Evolutionary conservation across 2,888 invertebrate genomes (phyloP), one percentile per base, ranked within the genome.

Genomic region (Heliconius sara): DNA sequence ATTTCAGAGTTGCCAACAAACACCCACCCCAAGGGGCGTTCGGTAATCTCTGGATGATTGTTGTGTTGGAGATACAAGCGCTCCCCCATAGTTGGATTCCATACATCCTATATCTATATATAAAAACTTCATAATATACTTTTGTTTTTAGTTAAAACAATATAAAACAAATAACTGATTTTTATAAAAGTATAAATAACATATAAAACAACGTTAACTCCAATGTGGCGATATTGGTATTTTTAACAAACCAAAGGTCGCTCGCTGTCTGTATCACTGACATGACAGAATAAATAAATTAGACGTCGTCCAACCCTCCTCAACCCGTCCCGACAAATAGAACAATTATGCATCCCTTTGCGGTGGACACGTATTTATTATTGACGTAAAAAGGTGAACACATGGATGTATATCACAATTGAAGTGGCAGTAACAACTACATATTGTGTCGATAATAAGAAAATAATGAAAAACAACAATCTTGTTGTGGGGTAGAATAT

Each of bases 301-400:
- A 90, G 82, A 77, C 85, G 84, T 87, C 87, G 86, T 83, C 86
- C 85, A 88, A 85, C 92, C 93, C 91, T 91, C 84, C 86, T 91
- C 91, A 91, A 89, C 89, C 89, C 86, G 80, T 84, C 84, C 85
- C 85, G 87, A 89, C 91, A 92, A 92, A 93, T 92, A 91, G 91
- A 91, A 93, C 93, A 93, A 94, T 94, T 93, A 93, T 91, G 90
- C 89, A 87, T 86, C 89, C 92, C 89, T 89, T 88, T 90, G 91
- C 85, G 87, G 89, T 85, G 83, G 86, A 86, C 88, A 86, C 84
- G 86, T 89, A 91, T 92, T 89, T 92, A 93, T 93, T 92, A 92
- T 92, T 92, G 90, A 91, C 87, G 87, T 85, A 87, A 87, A 89
- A 90, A 90, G 89, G 90, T 82, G 79, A 78, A 67, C 60, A 47